These are phyloP conservation scores for Asarcornis scutulata DNA, from an alignment of 2,113 vertebrate species.

Conservation along the genomic window DNA sequence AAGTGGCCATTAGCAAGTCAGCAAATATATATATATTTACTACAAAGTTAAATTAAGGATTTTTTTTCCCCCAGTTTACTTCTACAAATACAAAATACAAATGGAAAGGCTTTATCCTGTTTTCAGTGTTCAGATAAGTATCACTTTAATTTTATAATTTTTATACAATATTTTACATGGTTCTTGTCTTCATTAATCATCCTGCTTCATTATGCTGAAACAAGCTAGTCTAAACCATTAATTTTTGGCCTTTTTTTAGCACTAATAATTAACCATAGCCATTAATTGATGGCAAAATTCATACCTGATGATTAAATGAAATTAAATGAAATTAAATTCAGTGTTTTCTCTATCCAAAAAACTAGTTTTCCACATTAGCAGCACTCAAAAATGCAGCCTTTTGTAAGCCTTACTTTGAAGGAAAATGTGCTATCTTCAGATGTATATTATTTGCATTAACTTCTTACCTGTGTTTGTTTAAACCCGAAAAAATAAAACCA, in stretches of 20 bases:
- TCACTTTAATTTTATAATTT: neutral
- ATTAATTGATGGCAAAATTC: neutral
- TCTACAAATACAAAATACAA: neutral
- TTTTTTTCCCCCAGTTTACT: neutral
- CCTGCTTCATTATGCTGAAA: neutral
- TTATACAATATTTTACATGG: neutral
- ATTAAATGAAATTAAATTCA: neutral
- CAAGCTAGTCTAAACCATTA: neutral
- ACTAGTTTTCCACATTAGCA: neutral
- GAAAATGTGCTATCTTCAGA: neutral
- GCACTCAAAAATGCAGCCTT: neutral
- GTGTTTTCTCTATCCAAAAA: neutral
- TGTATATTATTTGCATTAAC: neutral
- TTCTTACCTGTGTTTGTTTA: neutral
- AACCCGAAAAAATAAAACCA: neutral
- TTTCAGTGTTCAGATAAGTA: neutral
- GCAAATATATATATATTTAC: neutral
- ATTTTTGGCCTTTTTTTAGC: neutral
- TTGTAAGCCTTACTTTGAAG: neutral
- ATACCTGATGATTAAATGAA: neutral
- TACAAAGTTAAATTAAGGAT: neutral
- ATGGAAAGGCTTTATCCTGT: neutral
- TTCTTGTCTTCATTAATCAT: neutral
- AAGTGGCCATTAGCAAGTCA: neutral
- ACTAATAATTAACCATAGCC: neutral